These are phyloP conservation scores for Cololabis saira DNA, from an alignment of 2,113 vertebrate genomes.

Conservation along the genomic window DNA sequence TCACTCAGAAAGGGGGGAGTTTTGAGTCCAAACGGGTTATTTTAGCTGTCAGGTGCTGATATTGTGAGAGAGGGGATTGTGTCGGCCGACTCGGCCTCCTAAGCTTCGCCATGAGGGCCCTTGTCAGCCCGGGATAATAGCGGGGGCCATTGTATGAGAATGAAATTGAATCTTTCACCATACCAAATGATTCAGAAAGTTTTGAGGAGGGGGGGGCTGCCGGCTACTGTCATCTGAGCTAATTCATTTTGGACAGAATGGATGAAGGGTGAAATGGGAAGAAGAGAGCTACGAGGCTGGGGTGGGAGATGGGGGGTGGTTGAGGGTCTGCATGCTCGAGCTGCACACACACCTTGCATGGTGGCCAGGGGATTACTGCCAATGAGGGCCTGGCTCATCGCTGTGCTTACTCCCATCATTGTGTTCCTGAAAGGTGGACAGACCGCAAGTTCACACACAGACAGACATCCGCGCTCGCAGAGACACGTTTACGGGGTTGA, in stretches of 20 bases:
- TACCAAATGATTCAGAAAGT: conserved; percentile 60
- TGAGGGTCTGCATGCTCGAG: conserved; percentile 1
- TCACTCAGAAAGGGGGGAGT: conserved; percentile 22
- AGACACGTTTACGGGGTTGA: conserved; percentile 7
- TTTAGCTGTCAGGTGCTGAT: conserved; percentile 55
- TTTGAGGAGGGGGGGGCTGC: conserved; percentile 45
- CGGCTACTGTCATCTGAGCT: conserved; percentile 31
- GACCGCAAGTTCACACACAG: conserved; percentile 12
- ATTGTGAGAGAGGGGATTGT: conserved; percentile 45
- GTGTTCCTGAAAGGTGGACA: conserved; percentile 85
- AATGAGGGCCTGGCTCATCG: conserved; percentile 90
- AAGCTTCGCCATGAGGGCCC: conserved; percentile 71
- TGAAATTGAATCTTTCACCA: conserved; percentile 71
- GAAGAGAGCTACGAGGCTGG: conserved; percentile 31
- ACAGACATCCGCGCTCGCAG: conserved; percentile 24
- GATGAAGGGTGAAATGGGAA: conserved; percentile 64
- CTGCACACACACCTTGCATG: conserved; percentile 89
- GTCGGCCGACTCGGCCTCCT: conserved; percentile 59
- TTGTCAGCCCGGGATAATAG: conserved; percentile 63
- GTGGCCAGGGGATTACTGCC: conserved; percentile 90
- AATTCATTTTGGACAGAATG: conserved; percentile 61
- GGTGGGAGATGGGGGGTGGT: conserved; percentile 26
- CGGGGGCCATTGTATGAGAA: conserved; percentile 58
- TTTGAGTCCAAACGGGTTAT: conserved; percentile 46
- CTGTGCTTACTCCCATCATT: conserved; percentile 90